Evolutionary conservation across 2,888 invertebrate species (phyloP), one percentile per base, ranked within the genome.

Genomic region (Tethea ocularis): DNA sequence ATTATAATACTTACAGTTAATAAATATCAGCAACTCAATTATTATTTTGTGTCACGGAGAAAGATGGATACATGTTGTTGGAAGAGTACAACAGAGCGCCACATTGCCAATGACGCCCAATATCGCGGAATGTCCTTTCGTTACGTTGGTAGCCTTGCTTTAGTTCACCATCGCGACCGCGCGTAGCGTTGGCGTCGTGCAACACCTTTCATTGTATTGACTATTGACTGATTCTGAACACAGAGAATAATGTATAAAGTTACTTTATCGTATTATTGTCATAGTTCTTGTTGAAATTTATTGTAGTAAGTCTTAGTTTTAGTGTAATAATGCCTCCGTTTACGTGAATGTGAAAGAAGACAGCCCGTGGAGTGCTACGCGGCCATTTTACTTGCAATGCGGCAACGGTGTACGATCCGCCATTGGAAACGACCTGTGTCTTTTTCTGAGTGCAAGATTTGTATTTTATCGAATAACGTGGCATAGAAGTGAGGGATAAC

Each of bases 131-230:
- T 88, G 85, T 88, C 70, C 64, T 71, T 74, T 71, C 65, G 71
- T 81, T 76, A 84, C 76, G 90, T 89, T 93, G 93, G 93, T 77
- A 89, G 75, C 75, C 67, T 80, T 86, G 88, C 65, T 77, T 89
- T 92, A 93, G 93, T 93, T 93, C 89, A 86, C 89, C 88, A 92
- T 93, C 91, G 93, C 92, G 92, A 86, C 93, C 93, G 91, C 92
- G 86, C 89, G 92, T 70, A 89, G 93, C 91, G 94, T 94, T 94
- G 91, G 93, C 91, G 93, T 94, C 94, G 94, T 94, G 94, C 94
- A 94, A 95, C 95, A 95, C 95, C 94, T 95, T 95, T 95, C 94
- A 94, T 94, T 94, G 94, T 95, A 95, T 95, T 94, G 95, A 95
- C 95, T 95, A 95, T 95, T 94, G 95, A 95, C 95, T 94, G 93